A percentile compares a stretch with the other conserved stretches of the same genome.
phyloP scores from a whole-genome alignment of 1,140 invertebrate species.

The Formica selysi region DNA sequence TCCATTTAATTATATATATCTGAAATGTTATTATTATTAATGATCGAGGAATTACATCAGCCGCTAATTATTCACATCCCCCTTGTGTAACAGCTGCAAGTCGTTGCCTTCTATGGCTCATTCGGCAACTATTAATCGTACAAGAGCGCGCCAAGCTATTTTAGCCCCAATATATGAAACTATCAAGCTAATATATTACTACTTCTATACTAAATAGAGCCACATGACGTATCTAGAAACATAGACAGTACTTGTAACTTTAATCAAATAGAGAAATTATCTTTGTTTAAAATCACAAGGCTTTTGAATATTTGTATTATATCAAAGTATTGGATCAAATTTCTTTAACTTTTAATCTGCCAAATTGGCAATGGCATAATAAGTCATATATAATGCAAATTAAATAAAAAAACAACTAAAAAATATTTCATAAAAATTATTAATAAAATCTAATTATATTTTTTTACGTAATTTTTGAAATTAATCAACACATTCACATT shows the following conservation, averaged over 20 bases:
- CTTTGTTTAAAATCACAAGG: neutral
- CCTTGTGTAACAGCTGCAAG: slow-evolving; percentile 73
- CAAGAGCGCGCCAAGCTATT: slow-evolving; percentile 61
- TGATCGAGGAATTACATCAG: slow-evolving; percentile 71
- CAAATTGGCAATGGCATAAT: neutral
- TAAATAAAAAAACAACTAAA: neutral
- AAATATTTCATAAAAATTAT: slow-evolving; percentile 1
- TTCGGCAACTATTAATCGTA: slow-evolving; percentile 73
- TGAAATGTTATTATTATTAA: slow-evolving; percentile 72
- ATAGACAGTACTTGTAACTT: slow-evolving; percentile 39
- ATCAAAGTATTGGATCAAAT: neutral
- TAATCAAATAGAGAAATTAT: slow-evolving; percentile 7
- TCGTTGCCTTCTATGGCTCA: slow-evolving; percentile 76
- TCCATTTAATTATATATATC: slow-evolving; percentile 55
- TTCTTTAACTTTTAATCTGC: neutral
- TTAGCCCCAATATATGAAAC: slow-evolving; percentile 68
- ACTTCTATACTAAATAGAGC: slow-evolving; percentile 49
- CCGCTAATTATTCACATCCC: slow-evolving; percentile 74
- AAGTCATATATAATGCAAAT: neutral
- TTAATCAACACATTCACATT: neutral
- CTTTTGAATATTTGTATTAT: neutral
- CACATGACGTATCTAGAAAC: slow-evolving; percentile 45
- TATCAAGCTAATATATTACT: slow-evolving; percentile 68
- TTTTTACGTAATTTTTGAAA: neutral
- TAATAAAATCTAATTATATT: slow-evolving; percentile 5